These are phyloP conservation scores for Hydrozoanthus gracilis DNA, from an alignment of 92 coral and sea anemone genomes.

Conservation along the genomic window DNA sequence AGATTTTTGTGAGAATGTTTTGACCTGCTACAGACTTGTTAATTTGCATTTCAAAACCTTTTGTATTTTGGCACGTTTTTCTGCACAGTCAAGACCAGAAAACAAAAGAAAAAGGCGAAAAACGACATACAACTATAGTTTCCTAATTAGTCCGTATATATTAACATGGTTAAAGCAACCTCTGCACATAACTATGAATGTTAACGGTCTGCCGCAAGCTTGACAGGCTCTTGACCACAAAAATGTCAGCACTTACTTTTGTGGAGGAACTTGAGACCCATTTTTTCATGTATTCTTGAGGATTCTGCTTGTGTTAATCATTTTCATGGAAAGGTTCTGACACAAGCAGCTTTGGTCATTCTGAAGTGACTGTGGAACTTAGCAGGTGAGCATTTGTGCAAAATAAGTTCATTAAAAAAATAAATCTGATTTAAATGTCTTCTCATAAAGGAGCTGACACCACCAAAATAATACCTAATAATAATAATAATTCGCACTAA, in stretches of 20 bases:
- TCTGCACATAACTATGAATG: slow-evolving; percentile 54
- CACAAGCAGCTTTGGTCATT: neutral
- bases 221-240: slow-evolving; percentile 54
- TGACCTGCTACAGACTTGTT: too few species aligned
- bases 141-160: too few species aligned
- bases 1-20: too few species aligned
- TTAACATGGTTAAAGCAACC: slow-evolving; percentile 65
- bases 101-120: too few species aligned
- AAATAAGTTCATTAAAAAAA: neutral
- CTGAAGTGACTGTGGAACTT: slow-evolving; percentile 1
- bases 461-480: neutral
- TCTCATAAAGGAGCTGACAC: slow-evolving; percentile 6
- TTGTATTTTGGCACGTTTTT: too few species aligned
- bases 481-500: too few species aligned
- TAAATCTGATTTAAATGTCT: slow-evolving; percentile 1
- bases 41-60: too few species aligned
- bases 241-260: slow-evolving; percentile 55
- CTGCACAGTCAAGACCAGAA: too few species aligned
- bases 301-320: neutral
- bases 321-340: neutral
- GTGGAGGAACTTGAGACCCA: slow-evolving; percentile 50
- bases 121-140: too few species aligned
- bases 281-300: slow-evolving; percentile 42
- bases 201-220: slow-evolving; percentile 61
- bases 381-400: neutral